Conservation (phyloP, 1,140 invertebrate species). For the Stegodyphus dumicola region DNA sequence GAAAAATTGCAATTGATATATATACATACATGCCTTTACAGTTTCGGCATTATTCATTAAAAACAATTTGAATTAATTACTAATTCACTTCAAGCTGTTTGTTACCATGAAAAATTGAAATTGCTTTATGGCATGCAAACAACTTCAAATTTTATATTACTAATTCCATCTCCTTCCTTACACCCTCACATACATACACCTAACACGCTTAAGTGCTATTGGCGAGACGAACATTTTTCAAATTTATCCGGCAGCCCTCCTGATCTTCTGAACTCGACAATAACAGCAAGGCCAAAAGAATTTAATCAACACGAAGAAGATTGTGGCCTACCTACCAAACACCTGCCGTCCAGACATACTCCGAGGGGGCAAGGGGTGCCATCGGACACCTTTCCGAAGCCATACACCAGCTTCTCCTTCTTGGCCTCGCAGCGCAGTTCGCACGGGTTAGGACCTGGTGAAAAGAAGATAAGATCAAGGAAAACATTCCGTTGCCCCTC, state of each 20-base stretch:
- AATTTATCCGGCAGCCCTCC: neutral
- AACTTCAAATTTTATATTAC: too few relatives aligned
- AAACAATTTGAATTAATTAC: too few relatives aligned
- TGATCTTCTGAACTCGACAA: neutral
- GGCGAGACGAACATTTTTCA: neutral
- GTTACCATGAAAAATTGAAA: too few relatives aligned
- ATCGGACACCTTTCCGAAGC: constrained; percentile 68
- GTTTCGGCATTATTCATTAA: too few relatives aligned
- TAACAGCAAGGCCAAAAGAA: neutral
- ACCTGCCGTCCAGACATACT: constrained; percentile 70
- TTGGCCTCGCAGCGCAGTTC: constrained; percentile 62
- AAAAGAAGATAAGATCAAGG: constrained; percentile 36
- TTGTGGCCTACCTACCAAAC: constrained; percentile 66
- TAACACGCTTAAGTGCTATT: too few relatives aligned
- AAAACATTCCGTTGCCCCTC: neutral
- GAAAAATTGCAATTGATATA: too few relatives aligned
- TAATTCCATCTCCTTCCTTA: too few relatives aligned
- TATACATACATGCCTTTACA: too few relatives aligned
- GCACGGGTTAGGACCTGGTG: constrained; percentile 62
- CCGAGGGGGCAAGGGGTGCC: constrained; percentile 70
- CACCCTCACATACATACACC: too few relatives aligned
- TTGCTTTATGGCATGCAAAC: too few relatives aligned
- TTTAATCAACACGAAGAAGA: constrained; percentile 2
- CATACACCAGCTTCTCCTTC: constrained; percentile 54
- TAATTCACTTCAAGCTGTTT: too few relatives aligned